Evolutionary conservation across 2,797 vertebrate genomes (phyloP).

Genomic region (Alauda arvensis): DNA sequence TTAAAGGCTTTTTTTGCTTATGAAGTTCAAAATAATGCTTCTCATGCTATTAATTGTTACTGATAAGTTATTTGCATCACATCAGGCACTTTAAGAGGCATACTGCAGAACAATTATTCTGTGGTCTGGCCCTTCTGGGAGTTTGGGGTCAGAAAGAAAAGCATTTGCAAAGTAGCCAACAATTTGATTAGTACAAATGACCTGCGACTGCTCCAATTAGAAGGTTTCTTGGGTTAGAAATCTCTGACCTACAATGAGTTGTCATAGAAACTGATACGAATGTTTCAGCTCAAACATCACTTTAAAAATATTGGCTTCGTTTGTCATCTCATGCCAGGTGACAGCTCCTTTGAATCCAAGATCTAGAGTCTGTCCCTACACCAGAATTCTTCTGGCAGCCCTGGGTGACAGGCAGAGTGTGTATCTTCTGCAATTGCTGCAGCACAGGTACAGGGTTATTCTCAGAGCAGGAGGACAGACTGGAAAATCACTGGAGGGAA

Average conservation of each 20-base stretch:
- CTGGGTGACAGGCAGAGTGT: not conserved
- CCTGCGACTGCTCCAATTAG: conserved; percentile 48
- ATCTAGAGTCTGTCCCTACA: not conserved
- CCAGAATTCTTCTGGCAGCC: not conserved
- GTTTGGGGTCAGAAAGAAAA: conserved; percentile 31
- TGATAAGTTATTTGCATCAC: conserved; percentile 16
- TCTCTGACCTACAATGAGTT: conserved; percentile 33
- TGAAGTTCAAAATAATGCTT: not conserved
- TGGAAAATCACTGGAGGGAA: not conserved
- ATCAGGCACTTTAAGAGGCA: not conserved
- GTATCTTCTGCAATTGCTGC: not conserved
- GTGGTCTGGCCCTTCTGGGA: conserved; percentile 9
- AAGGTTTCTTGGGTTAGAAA: conserved; percentile 45
- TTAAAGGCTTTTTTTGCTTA: not conserved
- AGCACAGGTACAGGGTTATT: not conserved
- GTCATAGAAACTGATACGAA: conserved; percentile 54
- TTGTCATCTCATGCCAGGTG: not conserved
- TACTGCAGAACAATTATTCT: conserved; percentile 16
- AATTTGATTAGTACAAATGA: conserved; percentile 56
- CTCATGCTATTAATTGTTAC: conserved; percentile 9
- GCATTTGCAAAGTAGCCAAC: conserved; percentile 44
- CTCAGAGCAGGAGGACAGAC: not conserved
- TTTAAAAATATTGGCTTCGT: conserved; percentile 23
- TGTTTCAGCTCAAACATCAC: not conserved
- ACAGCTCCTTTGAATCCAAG: conserved; percentile 12